Conservation (phyloP, 2,797 vertebrate species). For the Leptodactylus fallax region DNA sequence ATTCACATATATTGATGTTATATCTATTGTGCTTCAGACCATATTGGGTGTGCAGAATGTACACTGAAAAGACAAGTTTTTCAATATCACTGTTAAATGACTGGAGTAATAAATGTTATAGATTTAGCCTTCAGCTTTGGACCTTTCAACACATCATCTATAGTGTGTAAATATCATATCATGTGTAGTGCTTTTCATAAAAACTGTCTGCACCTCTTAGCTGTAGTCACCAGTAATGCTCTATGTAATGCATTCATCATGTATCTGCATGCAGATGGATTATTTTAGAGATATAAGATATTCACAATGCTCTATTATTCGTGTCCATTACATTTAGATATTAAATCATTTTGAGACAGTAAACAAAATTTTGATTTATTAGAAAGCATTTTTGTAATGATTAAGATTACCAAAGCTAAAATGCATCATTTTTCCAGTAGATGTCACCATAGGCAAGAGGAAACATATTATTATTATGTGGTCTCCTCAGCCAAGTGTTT, state of each 20-base stretch:
- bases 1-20: background rate
- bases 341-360: background rate
- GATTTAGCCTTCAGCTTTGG: background rate
- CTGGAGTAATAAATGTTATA: background rate
- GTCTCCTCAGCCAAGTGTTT: constrained; percentile 21
- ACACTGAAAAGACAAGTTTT: background rate
- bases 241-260: background rate
- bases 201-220: background rate
- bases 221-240: background rate
- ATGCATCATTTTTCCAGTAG: constrained; percentile 72
- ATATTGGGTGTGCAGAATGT: background rate
- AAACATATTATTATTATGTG: constrained; percentile 67
- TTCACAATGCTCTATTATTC: background rate
- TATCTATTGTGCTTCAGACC: background rate
- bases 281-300: background rate
- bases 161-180: background rate
- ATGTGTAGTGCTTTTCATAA: background rate
- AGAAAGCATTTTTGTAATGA: constrained; percentile 13
- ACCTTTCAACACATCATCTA: background rate
- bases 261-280: background rate
- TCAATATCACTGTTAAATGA: background rate
- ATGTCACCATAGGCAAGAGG: constrained; percentile 81
- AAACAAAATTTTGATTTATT: constrained; percentile 20
- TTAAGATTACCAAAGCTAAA: background rate
- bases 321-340: background rate